Conservation (phyloP, 2,113 vertebrate species). For the Heterochromis multidens region DNA sequence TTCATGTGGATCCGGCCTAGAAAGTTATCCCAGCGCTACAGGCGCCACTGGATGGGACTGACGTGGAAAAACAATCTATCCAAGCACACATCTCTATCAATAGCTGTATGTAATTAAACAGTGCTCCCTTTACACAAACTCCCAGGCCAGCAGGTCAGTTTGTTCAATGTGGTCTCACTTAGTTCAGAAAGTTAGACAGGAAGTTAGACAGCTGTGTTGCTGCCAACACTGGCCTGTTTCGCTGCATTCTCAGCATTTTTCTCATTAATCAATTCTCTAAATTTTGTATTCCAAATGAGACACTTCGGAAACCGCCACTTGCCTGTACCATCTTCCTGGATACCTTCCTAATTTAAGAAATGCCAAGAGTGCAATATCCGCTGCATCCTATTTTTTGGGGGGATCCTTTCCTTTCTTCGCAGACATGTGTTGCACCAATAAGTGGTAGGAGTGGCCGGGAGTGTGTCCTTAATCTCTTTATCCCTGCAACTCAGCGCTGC, state of each 20-base stretch:
- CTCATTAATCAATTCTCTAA: constrained; percentile 28
- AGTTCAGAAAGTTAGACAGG: constrained; percentile 50
- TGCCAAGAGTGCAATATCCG: neutral
- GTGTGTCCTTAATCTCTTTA: constrained; percentile 65
- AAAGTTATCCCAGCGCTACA: constrained; percentile 17
- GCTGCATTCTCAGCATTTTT: constrained; percentile 53
- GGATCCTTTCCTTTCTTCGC: neutral
- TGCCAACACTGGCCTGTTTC: constrained; percentile 8
- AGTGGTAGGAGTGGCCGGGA: constrained; percentile 41
- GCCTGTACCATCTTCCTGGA: neutral
- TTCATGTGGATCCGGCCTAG: constrained; percentile 10
- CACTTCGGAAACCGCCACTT: neutral
- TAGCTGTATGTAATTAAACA: constrained; percentile 44
- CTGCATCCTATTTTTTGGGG: neutral
- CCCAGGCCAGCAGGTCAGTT: constrained; percentile 9
- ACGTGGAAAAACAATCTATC: constrained; percentile 2
- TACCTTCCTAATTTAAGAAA: constrained; percentile 8
- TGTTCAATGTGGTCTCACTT: constrained; percentile 61
- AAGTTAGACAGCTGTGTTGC: constrained; percentile 36
- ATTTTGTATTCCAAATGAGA: constrained; percentile 21
- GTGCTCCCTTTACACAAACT: constrained; percentile 22
- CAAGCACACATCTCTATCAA: constrained; percentile 42
- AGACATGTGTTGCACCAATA: constrained; percentile 42
- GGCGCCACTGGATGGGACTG: neutral
- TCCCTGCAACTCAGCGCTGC: constrained; percentile 47